Evolutionary conservation across 53 echinoderm and acorn worm species (phyloP).

Genomic region (Glandiceps talaboti): DNA sequence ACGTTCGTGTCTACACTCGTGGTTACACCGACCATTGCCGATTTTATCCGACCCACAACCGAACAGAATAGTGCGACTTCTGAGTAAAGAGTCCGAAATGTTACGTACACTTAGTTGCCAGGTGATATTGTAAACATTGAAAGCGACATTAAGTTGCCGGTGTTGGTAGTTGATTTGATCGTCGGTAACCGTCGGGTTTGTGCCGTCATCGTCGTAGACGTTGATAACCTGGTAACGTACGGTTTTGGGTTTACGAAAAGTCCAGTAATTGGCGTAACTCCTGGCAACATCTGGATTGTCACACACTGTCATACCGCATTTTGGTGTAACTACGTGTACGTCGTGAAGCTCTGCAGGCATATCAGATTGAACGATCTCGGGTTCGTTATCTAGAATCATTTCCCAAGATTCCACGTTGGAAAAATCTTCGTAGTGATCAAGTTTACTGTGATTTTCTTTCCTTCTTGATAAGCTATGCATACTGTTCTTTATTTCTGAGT

Average conservation of each 20-base stretch:
- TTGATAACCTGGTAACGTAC: constrained; percentile 55
- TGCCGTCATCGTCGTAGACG: constrained; percentile 67
- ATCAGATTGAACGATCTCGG: constrained; percentile 29
- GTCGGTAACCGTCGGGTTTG: constrained; percentile 40
- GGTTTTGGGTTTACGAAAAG: constrained; percentile 27
- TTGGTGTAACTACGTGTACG: constrained; percentile 32
- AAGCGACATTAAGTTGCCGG: constrained; percentile 44
- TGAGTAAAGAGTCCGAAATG: constrained; percentile 43
- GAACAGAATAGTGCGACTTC: constrained; percentile 38
- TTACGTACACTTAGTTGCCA: constrained; percentile 36
- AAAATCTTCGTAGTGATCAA: constrained; percentile 46
- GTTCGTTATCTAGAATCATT: constrained; percentile 17
- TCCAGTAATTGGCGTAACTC: constrained; percentile 32
- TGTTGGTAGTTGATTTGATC: constrained; percentile 43
- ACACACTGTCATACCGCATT: constrained; percentile 79
- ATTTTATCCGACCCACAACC: constrained; percentile 31
- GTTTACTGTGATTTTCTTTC: neutral
- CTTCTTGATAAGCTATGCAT: neutral
- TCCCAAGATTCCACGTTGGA: constrained; percentile 42
- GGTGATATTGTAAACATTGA: constrained; percentile 48
- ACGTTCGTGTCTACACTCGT: constrained; percentile 31
- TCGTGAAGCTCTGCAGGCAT: constrained; percentile 24
- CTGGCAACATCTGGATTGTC: constrained; percentile 52
- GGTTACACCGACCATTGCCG: constrained; percentile 47
- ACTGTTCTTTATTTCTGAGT: constrained; percentile 29